Conservation (phyloP, 2,797 vertebrate genomes). For the Peromyscus eremicus region DNA sequence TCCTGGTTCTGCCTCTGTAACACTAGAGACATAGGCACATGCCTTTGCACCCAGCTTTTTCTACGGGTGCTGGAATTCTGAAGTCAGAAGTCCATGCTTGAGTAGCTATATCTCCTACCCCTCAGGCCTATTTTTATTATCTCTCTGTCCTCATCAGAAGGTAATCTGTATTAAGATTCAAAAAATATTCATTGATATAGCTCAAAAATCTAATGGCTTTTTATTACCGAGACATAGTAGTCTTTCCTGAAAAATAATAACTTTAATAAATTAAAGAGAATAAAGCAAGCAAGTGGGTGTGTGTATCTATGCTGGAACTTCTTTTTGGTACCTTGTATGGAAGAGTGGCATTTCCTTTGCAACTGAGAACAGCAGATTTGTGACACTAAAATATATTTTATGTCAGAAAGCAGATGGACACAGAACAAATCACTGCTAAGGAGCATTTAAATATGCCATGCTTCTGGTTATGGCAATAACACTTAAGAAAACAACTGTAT, state of each 20-base stretch:
- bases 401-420: conserved; percentile 69
- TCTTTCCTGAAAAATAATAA: not conserved
- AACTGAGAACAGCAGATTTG: conserved; percentile 62
- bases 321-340: not conserved
- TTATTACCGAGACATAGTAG: not conserved
- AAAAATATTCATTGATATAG: not conserved
- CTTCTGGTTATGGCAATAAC: conserved; percentile 68
- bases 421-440: conserved; percentile 63
- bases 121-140: not conserved
- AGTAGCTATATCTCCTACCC: not conserved
- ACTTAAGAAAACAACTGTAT: conserved; percentile 35
- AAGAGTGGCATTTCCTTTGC: conserved; percentile 63
- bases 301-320: not conserved
- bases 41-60: not conserved
- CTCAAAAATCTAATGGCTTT: not conserved
- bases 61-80: not conserved
- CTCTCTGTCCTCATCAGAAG: not conserved
- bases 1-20: not conserved
- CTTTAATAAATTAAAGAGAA: not conserved
- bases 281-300: not conserved
- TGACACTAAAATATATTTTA: conserved; percentile 29
- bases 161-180: not conserved
- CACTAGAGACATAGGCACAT: not conserved
- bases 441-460: conserved; percentile 57
- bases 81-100: not conserved